A percentile compares a stretch with the other conserved stretches of the same genome.
Evolutionary conservation across 2,797 vertebrate genomes (phyloP).

Genomic region (Dicrostonyx torquatus): DNA sequence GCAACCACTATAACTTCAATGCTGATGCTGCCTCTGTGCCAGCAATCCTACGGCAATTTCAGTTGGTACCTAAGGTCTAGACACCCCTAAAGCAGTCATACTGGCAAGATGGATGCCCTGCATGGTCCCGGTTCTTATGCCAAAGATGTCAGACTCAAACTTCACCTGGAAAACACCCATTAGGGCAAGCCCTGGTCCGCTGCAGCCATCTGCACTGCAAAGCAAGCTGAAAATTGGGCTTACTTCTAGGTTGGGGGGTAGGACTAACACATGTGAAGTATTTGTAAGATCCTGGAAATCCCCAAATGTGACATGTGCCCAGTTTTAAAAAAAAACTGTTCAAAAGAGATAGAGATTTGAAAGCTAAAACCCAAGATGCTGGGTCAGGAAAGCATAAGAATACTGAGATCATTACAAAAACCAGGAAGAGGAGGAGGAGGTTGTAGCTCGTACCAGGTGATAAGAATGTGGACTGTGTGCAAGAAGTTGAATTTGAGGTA

Average conservation of each 20-base stretch:
- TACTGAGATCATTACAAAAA: background rate
- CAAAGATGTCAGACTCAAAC: background rate
- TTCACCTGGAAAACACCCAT: background rate
- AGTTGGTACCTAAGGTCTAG: background rate
- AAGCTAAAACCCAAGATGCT: background rate
- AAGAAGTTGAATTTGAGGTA: background rate
- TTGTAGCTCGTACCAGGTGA: background rate
- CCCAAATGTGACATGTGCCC: background rate
- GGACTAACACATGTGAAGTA: background rate
- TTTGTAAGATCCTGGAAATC: background rate
- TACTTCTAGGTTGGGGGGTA: background rate
- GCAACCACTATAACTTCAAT: background rate
- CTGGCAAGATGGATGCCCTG: background rate
- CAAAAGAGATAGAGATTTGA: background rate
- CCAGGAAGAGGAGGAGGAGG: background rate
- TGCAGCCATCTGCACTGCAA: background rate
- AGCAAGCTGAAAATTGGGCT: background rate
- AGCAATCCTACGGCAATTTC: background rate
- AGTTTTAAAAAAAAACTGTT: background rate
- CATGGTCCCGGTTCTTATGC: accelerated
- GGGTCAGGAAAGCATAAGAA: background rate
- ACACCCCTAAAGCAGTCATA: background rate
- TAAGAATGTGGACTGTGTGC: background rate
- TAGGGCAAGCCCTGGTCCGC: background rate
- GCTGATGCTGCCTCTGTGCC: background rate